Base-by-base conservation (phyloP, 2,797 vertebrate genomes). In the Chelonia mydas region DNA sequence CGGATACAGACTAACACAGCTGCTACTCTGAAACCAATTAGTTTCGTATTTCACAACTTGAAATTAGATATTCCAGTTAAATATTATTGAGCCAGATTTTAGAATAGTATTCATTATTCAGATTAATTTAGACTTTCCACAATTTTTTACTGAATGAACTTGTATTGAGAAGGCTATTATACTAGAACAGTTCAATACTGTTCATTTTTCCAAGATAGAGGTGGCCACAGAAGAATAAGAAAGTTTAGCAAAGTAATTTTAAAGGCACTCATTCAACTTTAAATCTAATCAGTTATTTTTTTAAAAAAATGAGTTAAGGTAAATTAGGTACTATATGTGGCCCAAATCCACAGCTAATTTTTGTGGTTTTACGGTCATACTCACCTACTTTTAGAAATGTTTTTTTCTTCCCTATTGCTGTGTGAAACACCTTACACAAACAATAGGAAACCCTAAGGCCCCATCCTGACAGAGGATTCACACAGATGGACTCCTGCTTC, bases 91-190 rank as follows among this genome's bases (percentile, higher is more conserved):
- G 25, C 21, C 74, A 90, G 72, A 6, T 92, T 94, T 81, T 85
- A 86, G 81, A 68, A 72, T 31, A 90, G 31, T n/a, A 9, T 33
- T 87, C n/a, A 4, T 55, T 57, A 1, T 51, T 16, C 57, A 59
- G 49, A 93, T 93, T 61, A 51, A 72, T 53, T 90, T 96, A 91
- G 84, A 93, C 57, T 89, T 93, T 47, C n/a, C 68, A 47, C 88
- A 92, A 68, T 90, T 94, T 89, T 94, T 89, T 93, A 31, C 59
- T 78, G 81, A 81, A 65, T 82, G 89, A 94, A 81, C 65, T 37
- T 37, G 10, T 68, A 68, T n/a, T 37, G 33, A 37, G 61, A 95
- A 94, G 91, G 94, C 94, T 78, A 7, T 4, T 1, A 12, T 80
- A 86, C 89, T 95, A 91, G 41, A 95, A 79, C 15, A 79, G 53